Evolutionary conservation across 1,140 invertebrate genomes (phyloP), one percentile per base, ranked within the genome.

Genomic region (Drosophila elegans): DNA sequence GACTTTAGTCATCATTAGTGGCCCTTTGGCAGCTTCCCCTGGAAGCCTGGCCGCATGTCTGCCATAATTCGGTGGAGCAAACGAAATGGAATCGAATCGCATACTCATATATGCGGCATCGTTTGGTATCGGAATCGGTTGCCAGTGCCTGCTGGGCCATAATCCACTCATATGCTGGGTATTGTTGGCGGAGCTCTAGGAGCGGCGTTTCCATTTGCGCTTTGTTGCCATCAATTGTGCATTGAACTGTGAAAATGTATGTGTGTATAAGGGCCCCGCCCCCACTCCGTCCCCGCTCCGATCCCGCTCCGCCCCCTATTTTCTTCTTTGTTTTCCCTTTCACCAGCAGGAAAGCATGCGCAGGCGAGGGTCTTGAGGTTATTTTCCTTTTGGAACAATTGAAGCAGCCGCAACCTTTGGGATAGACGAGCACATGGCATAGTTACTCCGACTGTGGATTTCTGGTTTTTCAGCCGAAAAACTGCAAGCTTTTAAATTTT

Each of bases 211-310:
- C 61, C 42, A 60, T 62, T 59, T 74, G 72, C 63, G 67, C 55
- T 66, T 74, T 67, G 55, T 63, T 78, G 78, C 64, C 74, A 74
- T 88, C 71, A 78, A 74, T 79, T 80, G 83, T 86, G 66, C 83
- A 86, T 80, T 86, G 83, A 86, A 86, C 83, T 86, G 79, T 79
- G 67, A 75, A 66, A 88, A 80, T 76, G 78, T 82, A 61, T 73
- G 64, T 77, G 44, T 60, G 45, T 69, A 61, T 46, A 76, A 32
- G 16, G 51, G 42, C 27, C 51, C 38, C 27, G 13, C 13, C 34
- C 46, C 36, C 51, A 1, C 1, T 1, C 16, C 16, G 16, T 1
- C 16, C 16, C 16, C 16, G 16, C 1, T 1, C 16, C 16, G 16
- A 0, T 1, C 16, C 16, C 16, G 16, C 16, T 21, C 16, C 16